Base-by-base conservation (phyloP, 2,888 invertebrate genomes). In the Cheilosia soror region DNA sequence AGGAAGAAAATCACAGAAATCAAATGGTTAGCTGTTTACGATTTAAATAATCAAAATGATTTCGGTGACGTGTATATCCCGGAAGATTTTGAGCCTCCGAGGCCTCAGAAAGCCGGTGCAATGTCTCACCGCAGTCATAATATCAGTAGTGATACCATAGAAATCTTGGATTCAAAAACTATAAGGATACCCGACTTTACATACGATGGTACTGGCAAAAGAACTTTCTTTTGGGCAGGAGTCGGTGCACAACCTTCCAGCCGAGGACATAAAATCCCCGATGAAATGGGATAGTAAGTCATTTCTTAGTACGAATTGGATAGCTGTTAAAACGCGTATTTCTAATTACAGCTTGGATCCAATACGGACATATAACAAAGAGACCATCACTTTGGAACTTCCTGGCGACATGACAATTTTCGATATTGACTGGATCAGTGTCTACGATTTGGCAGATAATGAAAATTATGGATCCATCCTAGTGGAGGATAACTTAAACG, bases 1-100 rank as follows among this genome's bases (percentile, higher is more conserved):
- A 95, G 95, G 87, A 97, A 97, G 92, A 96, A 96, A 91, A 94
- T 98, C 81, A 96, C 96, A 0, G 96, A 97, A 88, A 95, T 98
- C 87, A 96, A 96, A 92, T 98, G 98, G 98, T 94, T 98, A 76
- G 96, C 97, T 0, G 94, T 98, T 65, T 98, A 97, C 92, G 98
- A 98, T 93, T 94, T 98, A 55, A 95, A 95, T 88, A 95, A 95
- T 89, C 96, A 97, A 94, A 97, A 97, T 91, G 95, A 97, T 47
- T 98, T 97, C 91, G 98, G 97, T 0, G 98, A 98, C 91, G 96
- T 98, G 68, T 96, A 96, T 90, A 95, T 98, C 88, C 97, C 97
- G 0, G 97, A 98, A 89, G 97, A 97, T 88, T 97, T 98, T 91
- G 96, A 97, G 90, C 95, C 98, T 13, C 98, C 98, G 0, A 93